Evolutionary conservation across 2,888 invertebrate species (phyloP).

Genomic region (Bibio marci): DNA sequence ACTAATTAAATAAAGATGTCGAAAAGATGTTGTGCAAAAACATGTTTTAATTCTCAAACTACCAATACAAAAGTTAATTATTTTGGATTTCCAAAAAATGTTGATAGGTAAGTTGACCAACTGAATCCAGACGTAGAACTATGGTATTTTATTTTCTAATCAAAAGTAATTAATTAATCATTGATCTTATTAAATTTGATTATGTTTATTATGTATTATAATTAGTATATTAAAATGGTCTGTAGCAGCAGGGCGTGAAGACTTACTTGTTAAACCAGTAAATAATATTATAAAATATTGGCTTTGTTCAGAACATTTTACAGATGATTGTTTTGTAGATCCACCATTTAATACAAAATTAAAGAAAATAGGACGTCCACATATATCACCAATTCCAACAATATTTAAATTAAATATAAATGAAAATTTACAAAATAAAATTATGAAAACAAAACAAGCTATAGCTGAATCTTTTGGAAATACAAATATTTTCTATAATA

Average conservation of each 20-base stretch:
- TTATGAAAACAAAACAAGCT: no score
- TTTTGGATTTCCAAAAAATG: slow-evolving; percentile 13
- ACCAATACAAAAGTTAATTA: slow-evolving; percentile 11
- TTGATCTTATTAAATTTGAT: not conserved
- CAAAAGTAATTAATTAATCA: no score
- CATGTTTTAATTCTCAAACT: slow-evolving; percentile 13
- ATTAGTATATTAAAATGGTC: slow-evolving; percentile 10
- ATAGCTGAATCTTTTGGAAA: no score
- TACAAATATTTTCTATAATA: no score
- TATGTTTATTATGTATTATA: not conserved
- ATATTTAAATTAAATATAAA: slow-evolving; percentile 9
- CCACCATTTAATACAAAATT: slow-evolving; percentile 7
- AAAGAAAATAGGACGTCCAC: slow-evolving; percentile 7
- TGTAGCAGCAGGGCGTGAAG: slow-evolving; percentile 8
- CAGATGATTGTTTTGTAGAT: slow-evolving; percentile 9
- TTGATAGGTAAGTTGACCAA: slow-evolving; percentile 13
- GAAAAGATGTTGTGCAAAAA: slow-evolving; percentile 13
- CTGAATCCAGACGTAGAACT: not conserved
- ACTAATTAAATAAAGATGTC: slow-evolving; percentile 9
- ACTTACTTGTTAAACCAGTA: slow-evolving; percentile 7
- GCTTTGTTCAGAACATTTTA: slow-evolving; percentile 11
- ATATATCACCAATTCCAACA: slow-evolving; percentile 9
- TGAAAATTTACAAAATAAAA: slow-evolving; percentile 3
- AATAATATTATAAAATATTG: slow-evolving; percentile 9
- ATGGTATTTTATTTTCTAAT: no score